phyloP scores from a whole-genome alignment of 1,140 invertebrate species.

The Notospermus geniculatus region DNA sequence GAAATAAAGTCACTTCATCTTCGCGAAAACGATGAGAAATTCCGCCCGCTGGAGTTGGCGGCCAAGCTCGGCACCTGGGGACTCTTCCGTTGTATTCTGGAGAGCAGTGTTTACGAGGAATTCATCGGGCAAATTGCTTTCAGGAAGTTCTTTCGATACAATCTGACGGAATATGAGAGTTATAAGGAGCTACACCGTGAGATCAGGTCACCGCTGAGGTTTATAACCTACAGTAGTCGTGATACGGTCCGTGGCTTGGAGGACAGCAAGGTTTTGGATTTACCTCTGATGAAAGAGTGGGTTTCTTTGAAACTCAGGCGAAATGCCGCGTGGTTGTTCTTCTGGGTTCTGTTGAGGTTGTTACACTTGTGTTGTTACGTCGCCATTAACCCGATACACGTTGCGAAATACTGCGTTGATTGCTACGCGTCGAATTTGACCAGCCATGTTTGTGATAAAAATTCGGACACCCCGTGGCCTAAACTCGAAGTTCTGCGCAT shows the following conservation, averaged over 20 bases:
- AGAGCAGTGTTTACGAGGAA: neutral
- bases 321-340: neutral
- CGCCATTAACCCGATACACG: neutral
- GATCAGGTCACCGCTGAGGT: neutral
- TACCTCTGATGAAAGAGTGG: conserved; percentile 1
- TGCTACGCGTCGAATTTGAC: neutral
- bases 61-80: conserved; percentile 4
- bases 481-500: neutral
- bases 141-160: neutral
- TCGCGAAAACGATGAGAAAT: neutral
- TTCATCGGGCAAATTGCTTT: neutral
- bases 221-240: neutral
- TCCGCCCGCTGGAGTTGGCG: neutral
- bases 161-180: conserved; percentile 5
- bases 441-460: neutral
- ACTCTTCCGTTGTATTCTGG: neutral
- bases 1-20: too few relatives aligned
- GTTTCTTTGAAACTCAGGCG: neutral
- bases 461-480: neutral
- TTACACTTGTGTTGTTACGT: neutral
- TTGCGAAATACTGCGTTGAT: neutral
- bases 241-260: neutral
- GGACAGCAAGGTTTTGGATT: neutral
- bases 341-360: neutral
- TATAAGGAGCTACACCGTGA: neutral